phyloP scores from a whole-genome alignment of 1,140 invertebrate genomes.

The Atta colombica region DNA sequence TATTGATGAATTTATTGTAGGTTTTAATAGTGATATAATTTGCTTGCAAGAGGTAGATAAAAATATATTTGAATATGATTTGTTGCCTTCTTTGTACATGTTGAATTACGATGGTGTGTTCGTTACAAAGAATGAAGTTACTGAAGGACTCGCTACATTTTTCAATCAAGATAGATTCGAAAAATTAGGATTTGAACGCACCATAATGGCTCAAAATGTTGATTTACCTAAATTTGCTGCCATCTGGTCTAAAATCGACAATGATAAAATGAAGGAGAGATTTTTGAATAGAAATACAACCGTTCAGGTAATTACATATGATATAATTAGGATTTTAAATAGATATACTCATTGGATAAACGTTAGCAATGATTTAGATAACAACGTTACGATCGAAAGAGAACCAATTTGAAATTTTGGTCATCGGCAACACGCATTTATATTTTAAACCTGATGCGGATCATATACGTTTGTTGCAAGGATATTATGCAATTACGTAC shows the following conservation, averaged over 20 bases:
- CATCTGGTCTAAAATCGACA: conserved; percentile 89
- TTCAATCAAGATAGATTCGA: conserved; percentile 89
- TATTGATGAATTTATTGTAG: conserved; percentile 81
- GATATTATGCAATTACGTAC: conserved; percentile 88
- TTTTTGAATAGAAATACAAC: conserved; percentile 89
- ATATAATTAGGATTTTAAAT: background rate
- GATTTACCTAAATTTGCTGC: conserved; percentile 87
- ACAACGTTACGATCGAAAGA: conserved; percentile 89
- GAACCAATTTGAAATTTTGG: conserved; percentile 88
- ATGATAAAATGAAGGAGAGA: conserved; percentile 88
- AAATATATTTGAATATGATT: conserved; percentile 92
- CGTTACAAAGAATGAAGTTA: conserved; percentile 90
- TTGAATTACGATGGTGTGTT: conserved; percentile 89
- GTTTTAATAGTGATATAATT: conserved; percentile 95
- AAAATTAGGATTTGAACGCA: conserved; percentile 80
- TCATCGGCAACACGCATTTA: conserved; percentile 96
- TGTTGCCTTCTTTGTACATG: conserved; percentile 88
- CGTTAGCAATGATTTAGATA: conserved; percentile 83
- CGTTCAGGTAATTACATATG: conserved; percentile 82
- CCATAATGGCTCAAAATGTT: conserved; percentile 88
- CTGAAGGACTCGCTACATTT: conserved; percentile 94
- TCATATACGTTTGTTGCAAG: conserved; percentile 94
- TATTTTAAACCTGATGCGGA: conserved; percentile 96
- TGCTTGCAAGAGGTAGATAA: conserved; percentile 97
- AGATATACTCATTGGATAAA: background rate